Conservation (phyloP, 2,797 vertebrate species). For the Sebastes cheni region DNA sequence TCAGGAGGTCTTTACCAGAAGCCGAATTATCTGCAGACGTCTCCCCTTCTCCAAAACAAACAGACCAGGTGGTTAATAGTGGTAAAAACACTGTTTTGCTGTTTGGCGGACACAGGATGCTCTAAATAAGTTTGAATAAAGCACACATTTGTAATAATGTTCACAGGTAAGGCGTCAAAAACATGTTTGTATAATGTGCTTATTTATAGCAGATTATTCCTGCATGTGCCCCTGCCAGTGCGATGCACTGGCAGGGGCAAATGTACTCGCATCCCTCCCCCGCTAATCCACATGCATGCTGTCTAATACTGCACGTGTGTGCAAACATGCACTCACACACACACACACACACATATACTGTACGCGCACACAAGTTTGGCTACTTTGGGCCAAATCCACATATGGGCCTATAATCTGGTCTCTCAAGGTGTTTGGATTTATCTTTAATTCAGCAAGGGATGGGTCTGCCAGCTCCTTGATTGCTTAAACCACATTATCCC, state of each 20-base stretch:
- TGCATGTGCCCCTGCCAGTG: not conserved
- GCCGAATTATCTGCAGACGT: not conserved
- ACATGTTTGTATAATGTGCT: not conserved
- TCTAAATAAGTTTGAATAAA: not conserved
- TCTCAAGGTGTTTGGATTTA: conserved; percentile 74
- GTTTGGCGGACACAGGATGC: not conserved
- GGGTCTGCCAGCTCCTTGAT: conserved; percentile 71
- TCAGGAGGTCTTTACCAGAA: not conserved
- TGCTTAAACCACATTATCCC: conserved; percentile 76
- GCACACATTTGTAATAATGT: not conserved
- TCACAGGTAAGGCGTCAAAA: not conserved
- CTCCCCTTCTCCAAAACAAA: not conserved
- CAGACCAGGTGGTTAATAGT: rapidly evolving
- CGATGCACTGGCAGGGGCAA: not conserved
- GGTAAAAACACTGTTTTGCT: not conserved
- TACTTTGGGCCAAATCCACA: conserved; percentile 63
- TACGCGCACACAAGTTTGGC: conserved; percentile 10
- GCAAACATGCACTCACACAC: conserved; percentile 2
- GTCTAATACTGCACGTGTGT: conserved; percentile 17
- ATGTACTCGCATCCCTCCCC: not conserved
- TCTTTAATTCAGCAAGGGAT: conserved; percentile 77
- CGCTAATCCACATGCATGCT: conserved; percentile 22
- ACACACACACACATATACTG: not conserved
- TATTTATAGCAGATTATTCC: not conserved
- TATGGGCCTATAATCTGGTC: conserved; percentile 73